Base-by-base conservation (phyloP, 2,888 invertebrate genomes). In the Acanthosepion esculentum region DNA sequence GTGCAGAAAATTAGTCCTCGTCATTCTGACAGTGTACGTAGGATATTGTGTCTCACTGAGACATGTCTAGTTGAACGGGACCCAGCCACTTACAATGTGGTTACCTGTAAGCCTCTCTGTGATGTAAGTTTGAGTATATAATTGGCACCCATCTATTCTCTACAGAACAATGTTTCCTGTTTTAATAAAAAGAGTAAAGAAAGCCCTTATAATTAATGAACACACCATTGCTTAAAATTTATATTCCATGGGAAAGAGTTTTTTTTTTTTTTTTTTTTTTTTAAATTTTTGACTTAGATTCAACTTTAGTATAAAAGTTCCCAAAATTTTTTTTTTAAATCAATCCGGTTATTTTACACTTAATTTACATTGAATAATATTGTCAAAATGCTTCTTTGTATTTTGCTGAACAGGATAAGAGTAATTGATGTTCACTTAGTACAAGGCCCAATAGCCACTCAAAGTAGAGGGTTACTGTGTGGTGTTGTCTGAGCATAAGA, bases 41-140 rank as follows among this genome's bases (percentile, higher is more conserved):
- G 99, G 95, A 98, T 99, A 0, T 98, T 99, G 59, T 99, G 99
- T 97, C 98, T 99, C 48, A 99, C 99, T 0, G 99, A 99, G 97
- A 98, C 98, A 0, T 99, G 99, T 97, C 98, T 99, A 94, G 98
- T 99, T 94, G 99, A 99, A 98, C 98, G 99, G 96, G 99, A 99
- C 98, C 99, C 99, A 5, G 99, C 99, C 97, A 99, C 99, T 0
- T 99, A 99, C 97, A 98, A 98, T 96, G 98, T 99, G 94, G 98
- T 99, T 96, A 99, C 99, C 48, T 98, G 99, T 94, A 97, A 98
- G 95, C 98, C 98, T 48, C 97, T 98, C 94, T 97, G 97, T 96
- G 98, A 98, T 96, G 98, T 98, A 96, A 96, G 97, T 96, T 91
- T 12, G 2, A 48, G n/a, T n/a, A 15, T 78, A n/a, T 18, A 78